Conservation (phyloP, 1,140 invertebrate species). For the Nixonia krombeini region DNA sequence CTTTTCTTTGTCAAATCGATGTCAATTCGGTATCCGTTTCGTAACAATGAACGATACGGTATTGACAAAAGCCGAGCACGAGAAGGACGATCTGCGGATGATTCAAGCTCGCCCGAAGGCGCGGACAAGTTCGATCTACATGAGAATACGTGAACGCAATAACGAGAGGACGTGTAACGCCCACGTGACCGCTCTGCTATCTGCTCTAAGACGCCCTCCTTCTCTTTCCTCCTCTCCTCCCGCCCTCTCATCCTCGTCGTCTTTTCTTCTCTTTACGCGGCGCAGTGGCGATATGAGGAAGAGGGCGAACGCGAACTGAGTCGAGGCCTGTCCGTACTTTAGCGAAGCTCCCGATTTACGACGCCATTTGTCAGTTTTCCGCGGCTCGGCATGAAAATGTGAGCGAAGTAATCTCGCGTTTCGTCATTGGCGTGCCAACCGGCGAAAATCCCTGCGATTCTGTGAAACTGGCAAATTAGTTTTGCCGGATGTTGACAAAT, state of each 20-base stretch:
- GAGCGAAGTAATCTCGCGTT: background rate
- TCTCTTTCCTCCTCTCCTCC: slow-evolving; percentile 16
- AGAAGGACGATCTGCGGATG: slow-evolving; percentile 5
- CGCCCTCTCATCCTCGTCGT: slow-evolving; percentile 19
- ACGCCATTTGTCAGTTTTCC: slow-evolving; percentile 46
- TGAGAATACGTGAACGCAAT: slow-evolving; percentile 55
- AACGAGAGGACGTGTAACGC: slow-evolving; percentile 62
- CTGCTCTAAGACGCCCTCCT: slow-evolving; percentile 32
- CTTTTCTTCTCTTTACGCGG: slow-evolving; percentile 13
- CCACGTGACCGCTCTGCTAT: slow-evolving; percentile 59
- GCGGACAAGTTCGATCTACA: slow-evolving; percentile 55
- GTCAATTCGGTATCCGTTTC: no score
- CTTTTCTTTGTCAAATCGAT: no score
- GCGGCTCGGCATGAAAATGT: background rate
- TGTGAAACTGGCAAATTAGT: no score
- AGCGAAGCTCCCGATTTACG: slow-evolving; percentile 52
- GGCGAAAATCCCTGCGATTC: no score
- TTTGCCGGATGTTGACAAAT: no score
- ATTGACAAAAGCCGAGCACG: slow-evolving; percentile 34
- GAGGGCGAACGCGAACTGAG: slow-evolving; percentile 12
- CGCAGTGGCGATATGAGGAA: slow-evolving; percentile 47
- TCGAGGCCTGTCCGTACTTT: slow-evolving; percentile 12
- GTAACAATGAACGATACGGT: slow-evolving; percentile 38
- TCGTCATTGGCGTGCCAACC: no score
- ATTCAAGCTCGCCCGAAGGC: slow-evolving; percentile 46